phyloP scores from a whole-genome alignment of 2,888 invertebrate genomes.

The Heliconius aoede region DNA sequence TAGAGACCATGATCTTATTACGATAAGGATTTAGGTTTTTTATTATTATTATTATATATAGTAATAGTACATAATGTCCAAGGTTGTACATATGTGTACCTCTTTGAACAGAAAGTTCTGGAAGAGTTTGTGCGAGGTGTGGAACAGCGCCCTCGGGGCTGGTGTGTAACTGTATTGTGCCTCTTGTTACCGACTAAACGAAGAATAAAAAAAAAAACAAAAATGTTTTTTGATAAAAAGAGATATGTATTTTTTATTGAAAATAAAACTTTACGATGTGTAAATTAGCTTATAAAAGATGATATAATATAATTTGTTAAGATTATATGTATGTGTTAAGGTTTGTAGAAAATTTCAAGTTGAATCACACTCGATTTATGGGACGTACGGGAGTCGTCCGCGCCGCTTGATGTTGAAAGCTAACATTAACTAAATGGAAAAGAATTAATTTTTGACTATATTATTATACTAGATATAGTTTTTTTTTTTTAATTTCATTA shows the following conservation, averaged over 20 bases:
- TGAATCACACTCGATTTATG: constrained; percentile 42
- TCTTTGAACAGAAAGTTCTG: constrained; percentile 23
- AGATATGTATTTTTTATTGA: constrained; percentile 76
- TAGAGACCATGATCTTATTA: constrained; percentile 42
- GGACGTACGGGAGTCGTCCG: constrained; percentile 44
- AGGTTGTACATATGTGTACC: constrained; percentile 47
- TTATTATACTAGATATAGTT: too few species aligned
- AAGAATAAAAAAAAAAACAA: constrained; percentile 72
- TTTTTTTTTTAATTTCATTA: constrained; percentile 30
- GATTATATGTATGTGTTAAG: constrained; percentile 71
- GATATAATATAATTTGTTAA: constrained; percentile 82
- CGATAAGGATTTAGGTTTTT: constrained; percentile 41
- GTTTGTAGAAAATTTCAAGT: constrained; percentile 62
- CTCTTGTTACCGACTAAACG: constrained; percentile 80
- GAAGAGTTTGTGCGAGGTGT: constrained; percentile 8
- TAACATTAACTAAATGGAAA: constrained; percentile 14
- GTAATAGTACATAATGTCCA: constrained; percentile 38
- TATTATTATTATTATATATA: too few species aligned
- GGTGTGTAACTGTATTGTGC: constrained; percentile 69
- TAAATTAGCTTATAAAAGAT: constrained; percentile 78
- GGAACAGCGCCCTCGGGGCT: constrained; percentile 15
- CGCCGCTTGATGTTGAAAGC: not conserved
- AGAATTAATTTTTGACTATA: constrained; percentile 19
- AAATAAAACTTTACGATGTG: constrained; percentile 78
- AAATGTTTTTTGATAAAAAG: constrained; percentile 79